Conservation (phyloP, 2,113 vertebrate genomes). For the Leucosticte australis region DNA sequence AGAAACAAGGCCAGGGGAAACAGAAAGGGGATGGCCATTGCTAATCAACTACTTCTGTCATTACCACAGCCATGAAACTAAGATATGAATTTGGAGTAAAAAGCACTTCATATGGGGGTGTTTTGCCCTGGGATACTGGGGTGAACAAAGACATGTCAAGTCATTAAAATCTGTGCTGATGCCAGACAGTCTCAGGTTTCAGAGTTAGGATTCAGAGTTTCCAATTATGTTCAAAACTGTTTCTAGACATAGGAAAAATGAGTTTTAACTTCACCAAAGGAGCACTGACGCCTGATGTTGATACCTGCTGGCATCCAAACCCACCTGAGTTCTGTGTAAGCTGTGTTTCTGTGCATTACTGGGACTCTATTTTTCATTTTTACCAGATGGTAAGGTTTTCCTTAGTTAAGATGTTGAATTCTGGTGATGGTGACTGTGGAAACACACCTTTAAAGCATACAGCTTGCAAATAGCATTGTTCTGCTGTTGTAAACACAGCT, state of each 20-base stretch:
- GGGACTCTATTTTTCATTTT: neutral
- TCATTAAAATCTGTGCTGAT: neutral
- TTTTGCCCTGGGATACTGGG: conserved; percentile 27
- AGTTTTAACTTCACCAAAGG: neutral
- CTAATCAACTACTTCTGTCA: conserved; percentile 20
- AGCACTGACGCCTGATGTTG: neutral
- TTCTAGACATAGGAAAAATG: conserved; percentile 1
- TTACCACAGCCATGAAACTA: neutral
- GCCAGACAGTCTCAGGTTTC: conserved; percentile 22
- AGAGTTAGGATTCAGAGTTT: conserved; percentile 6
- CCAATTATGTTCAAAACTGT: neutral
- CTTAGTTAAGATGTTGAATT: neutral
- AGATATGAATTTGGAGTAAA: neutral
- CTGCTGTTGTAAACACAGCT: neutral
- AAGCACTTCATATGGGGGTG: neutral
- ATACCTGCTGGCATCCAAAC: neutral
- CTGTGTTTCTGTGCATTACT: neutral
- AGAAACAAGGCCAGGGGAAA: neutral
- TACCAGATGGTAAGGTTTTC: neutral
- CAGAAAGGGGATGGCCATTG: neutral
- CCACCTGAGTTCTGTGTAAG: neutral
- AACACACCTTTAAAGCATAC: neutral
- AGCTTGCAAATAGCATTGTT: neutral
- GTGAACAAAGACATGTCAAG: conserved; percentile 41
- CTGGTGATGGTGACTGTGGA: neutral